Percentiles rank a stretch among this genome's conserved stretches.
These are phyloP conservation scores for Sus scrofa DNA, from an alignment of 2,113 vertebrate species.

Conservation along the genomic window DNA sequence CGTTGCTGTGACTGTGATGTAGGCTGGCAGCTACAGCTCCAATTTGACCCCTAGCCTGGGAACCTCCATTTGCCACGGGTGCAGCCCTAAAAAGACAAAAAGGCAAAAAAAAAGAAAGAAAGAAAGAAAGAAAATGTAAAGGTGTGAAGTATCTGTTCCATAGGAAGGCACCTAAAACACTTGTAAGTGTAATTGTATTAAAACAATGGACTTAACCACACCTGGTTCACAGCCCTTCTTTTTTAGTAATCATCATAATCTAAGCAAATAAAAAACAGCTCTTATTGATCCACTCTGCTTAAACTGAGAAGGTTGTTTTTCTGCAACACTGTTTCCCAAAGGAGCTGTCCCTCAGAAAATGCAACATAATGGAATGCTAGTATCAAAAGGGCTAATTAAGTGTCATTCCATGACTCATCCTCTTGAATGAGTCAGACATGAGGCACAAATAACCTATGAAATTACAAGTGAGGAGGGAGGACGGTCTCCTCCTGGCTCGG, in stretches of 20 bases:
- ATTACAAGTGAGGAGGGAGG: neutral
- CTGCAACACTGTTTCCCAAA: neutral
- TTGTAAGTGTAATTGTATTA: constrained; percentile 36
- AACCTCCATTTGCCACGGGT: too few relatives aligned
- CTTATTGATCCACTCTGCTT: neutral
- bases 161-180: neutral
- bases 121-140: too few relatives aligned
- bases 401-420: neutral
- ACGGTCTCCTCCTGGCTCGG: neutral
- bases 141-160: neutral
- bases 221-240: neutral
- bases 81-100: neutral
- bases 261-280: constrained; percentile 48
- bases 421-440: neutral
- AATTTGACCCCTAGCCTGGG: too few relatives aligned
- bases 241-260: constrained; percentile 52
- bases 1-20: too few relatives aligned
- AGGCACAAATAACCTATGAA: neutral
- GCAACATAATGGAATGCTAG: neutral
- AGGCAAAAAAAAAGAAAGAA: too few relatives aligned
- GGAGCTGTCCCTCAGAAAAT: neutral
- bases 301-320: neutral
- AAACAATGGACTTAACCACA: constrained; percentile 1
- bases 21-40: too few relatives aligned
- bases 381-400: neutral